Conservation (phyloP, 2,797 vertebrate species). For the Danionella dracula region DNA sequence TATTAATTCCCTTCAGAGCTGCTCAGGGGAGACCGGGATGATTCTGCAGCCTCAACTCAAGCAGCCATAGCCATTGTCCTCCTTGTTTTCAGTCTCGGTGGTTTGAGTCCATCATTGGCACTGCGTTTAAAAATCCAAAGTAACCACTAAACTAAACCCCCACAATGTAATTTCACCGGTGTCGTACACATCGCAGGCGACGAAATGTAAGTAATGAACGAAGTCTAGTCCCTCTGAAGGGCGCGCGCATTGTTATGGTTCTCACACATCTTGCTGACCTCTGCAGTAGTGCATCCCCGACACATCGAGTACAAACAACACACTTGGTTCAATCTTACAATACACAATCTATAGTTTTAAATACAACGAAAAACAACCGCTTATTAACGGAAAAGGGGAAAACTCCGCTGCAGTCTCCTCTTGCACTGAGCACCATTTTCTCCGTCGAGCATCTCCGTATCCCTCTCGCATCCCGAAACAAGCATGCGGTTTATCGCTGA, state of each 20-base stretch:
- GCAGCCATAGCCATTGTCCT: conserved; percentile 39
- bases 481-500: background rate
- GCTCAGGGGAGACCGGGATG: background rate
- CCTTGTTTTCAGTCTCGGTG: background rate
- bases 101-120: conserved; percentile 2
- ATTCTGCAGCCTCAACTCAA: conserved; percentile 22
- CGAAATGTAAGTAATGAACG: conserved; percentile 1
- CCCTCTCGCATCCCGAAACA: conserved; percentile 51
- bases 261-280: conserved; percentile 24
- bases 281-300: conserved; percentile 25
- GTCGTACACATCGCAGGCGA: background rate
- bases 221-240: conserved; percentile 4
- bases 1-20: background rate
- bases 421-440: conserved; percentile 35
- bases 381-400: too few species aligned
- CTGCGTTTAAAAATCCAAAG: too few species aligned
- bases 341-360: conserved; percentile 1
- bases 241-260: conserved; percentile 28
- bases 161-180: too few species aligned
- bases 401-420: conserved; percentile 13
- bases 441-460: conserved; percentile 42
- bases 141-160: too few species aligned
- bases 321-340: background rate
- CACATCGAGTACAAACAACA: conserved; percentile 6
- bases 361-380: conserved; percentile 6